Percentiles rank a stretch among this genome's conserved stretches.
These are phyloP conservation scores for Passerculus sandwichensis DNA, from an alignment of 2,797 vertebrate genomes.

Conservation along the genomic window DNA sequence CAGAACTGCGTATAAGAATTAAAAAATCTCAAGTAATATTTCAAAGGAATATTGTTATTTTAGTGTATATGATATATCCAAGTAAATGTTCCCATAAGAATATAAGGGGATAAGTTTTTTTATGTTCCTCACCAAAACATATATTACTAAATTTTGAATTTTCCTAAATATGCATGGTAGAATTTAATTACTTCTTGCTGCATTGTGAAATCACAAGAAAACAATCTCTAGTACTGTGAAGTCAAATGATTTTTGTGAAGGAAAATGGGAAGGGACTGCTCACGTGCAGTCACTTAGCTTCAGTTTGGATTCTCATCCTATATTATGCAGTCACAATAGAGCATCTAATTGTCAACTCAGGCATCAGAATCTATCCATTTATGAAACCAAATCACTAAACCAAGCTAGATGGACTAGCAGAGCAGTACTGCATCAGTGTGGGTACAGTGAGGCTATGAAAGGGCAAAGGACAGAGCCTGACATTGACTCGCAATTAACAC, in stretches of 20 bases:
- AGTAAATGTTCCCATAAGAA: background rate
- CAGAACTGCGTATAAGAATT: background rate
- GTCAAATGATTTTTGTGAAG: background rate
- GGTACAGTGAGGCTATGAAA: background rate
- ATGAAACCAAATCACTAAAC: background rate
- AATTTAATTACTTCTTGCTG: background rate
- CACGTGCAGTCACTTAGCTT: fast-evolving
- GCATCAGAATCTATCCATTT: background rate
- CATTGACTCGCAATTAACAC: fast-evolving
- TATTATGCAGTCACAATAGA: background rate
- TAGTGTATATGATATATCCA: background rate
- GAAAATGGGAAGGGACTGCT: background rate
- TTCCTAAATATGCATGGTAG: background rate
- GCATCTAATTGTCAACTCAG: background rate
- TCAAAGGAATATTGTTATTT: background rate
- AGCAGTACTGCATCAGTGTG: background rate
- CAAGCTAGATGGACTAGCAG: background rate
- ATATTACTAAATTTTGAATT: background rate
- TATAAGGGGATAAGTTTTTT: background rate
- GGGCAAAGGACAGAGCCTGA: background rate
- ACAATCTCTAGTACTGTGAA: background rate
- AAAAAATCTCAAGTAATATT: background rate
- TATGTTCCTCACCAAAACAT: background rate
- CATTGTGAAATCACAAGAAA: background rate
- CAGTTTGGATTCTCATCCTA: background rate